Evolutionary conservation across 2,797 vertebrate genomes (phyloP).

Genomic region (Pagetopsis macropterus): DNA sequence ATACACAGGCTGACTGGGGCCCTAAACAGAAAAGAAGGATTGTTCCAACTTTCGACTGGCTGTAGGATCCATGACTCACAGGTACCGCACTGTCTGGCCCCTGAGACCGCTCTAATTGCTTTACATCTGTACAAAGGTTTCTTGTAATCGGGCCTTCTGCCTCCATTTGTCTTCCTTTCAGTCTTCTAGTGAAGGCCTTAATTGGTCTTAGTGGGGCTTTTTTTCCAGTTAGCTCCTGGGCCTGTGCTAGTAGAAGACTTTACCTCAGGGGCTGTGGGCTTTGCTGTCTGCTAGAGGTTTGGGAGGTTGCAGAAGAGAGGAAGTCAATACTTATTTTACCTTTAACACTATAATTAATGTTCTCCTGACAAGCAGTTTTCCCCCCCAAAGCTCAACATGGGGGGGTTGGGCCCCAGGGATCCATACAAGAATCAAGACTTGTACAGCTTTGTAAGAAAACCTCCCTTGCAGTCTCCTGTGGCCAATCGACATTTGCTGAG

Average conservation of each 20-base stretch:
- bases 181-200: conserved; percentile 96
- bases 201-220: conserved; percentile 99
- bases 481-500: conserved; percentile 88
- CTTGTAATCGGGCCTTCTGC: conserved; percentile 98
- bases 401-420: conserved; percentile 82
- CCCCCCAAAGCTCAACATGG: conserved; percentile 7
- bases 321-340: conserved; percentile 93
- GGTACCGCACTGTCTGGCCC: conserved; percentile 90
- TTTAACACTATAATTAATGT: conserved; percentile 98
- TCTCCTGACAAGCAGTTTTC: conserved; percentile 85
- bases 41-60: conserved; percentile 93
- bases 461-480: conserved; percentile 76
- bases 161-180: conserved; percentile 99
- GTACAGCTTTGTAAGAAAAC: conserved; percentile 83
- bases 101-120: conserved; percentile 97
- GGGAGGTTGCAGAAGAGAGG: conserved; percentile 80
- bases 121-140: conserved; percentile 99
- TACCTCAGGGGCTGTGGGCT: conserved; percentile 80
- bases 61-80: conserved; percentile 92
- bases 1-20: conserved; percentile 90
- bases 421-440: conserved; percentile 82
- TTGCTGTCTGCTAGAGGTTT: conserved; percentile 71
- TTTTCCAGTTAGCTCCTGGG: conserved; percentile 90
- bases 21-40: conserved; percentile 92
- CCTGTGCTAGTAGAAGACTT: conserved; percentile 85